A percentile compares a stretch with the other conserved stretches of the same genome.
phyloP scores from a whole-genome alignment of 2,888 invertebrate genomes.

The Spilarctia lutea region DNA sequence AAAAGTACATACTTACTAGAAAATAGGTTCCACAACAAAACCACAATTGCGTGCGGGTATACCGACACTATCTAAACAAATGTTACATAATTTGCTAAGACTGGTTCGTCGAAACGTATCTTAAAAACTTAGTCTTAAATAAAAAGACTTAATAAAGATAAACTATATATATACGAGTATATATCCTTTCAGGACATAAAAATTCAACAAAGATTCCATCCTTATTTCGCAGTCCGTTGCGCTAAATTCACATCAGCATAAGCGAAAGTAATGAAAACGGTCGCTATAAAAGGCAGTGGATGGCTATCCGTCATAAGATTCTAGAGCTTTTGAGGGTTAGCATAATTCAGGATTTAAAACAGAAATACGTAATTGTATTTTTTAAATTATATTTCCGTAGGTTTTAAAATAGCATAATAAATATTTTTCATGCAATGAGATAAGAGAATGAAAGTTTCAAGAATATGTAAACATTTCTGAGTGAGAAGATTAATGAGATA shows the following conservation, averaged over 20 bases:
- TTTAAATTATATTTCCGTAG: constrained; percentile 26
- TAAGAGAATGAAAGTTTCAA: constrained; percentile 48
- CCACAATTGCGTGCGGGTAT: too few species aligned
- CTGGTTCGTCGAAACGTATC: constrained; percentile 44
- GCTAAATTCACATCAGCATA: constrained; percentile 50
- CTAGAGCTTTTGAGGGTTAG: constrained; percentile 20
- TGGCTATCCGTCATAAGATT: constrained; percentile 36
- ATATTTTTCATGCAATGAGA: constrained; percentile 40
- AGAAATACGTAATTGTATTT: constrained; percentile 28
- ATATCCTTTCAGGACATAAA: constrained; percentile 40
- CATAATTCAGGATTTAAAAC: constrained; percentile 20
- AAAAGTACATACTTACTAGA: too few species aligned
- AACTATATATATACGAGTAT: too few species aligned
- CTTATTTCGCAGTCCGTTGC: constrained; percentile 50
- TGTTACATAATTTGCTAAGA: constrained; percentile 54
- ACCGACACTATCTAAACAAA: too few species aligned
- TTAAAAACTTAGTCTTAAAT: constrained; percentile 22
- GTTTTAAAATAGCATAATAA: constrained; percentile 35
- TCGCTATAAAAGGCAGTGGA: constrained; percentile 50
- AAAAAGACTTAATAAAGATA: constrained; percentile 27
- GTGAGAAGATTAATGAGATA: constrained; percentile 57
- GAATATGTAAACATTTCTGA: constrained; percentile 53
- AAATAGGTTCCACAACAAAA: too few species aligned
- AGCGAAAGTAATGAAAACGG: constrained; percentile 48
- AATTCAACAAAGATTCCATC: constrained; percentile 34